A percentile compares a stretch with the other conserved stretches of the same genome.
These are phyloP conservation scores for Pantherophis vulpinus DNA, from an alignment of 2,797 vertebrate species.

Conservation along the genomic window DNA sequence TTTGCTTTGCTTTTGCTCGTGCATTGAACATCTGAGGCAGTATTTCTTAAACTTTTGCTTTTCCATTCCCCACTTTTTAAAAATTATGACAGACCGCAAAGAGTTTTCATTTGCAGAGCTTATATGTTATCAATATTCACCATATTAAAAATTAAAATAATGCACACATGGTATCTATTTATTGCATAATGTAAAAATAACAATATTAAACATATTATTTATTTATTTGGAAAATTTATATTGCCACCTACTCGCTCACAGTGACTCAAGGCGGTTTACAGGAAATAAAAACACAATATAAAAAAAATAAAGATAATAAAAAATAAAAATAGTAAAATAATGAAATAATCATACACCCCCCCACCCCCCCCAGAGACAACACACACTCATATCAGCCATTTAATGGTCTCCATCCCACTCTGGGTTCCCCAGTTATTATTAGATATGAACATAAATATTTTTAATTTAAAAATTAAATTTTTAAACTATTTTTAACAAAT, in stretches of 20 bases:
- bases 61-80: not conserved
- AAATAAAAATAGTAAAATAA: not conserved
- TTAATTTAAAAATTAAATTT: not conserved
- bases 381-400: not conserved
- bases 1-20: not conserved
- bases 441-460: not conserved
- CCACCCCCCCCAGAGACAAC: rapidly evolving
- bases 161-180: not conserved
- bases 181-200: not conserved
- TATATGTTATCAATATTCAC: not conserved
- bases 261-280: not conserved
- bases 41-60: not conserved
- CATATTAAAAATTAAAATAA: not conserved
- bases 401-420: not conserved
- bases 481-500: not conserved
- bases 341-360: not conserved
- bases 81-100: not conserved
- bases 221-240: not conserved
- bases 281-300: not conserved
- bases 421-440: not conserved
- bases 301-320: not conserved
- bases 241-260: not conserved
- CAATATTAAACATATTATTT: not conserved
- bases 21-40: not conserved
- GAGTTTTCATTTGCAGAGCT: not conserved